Conservation (phyloP, 2,888 invertebrate species). For the Agrochola lota region DNA sequence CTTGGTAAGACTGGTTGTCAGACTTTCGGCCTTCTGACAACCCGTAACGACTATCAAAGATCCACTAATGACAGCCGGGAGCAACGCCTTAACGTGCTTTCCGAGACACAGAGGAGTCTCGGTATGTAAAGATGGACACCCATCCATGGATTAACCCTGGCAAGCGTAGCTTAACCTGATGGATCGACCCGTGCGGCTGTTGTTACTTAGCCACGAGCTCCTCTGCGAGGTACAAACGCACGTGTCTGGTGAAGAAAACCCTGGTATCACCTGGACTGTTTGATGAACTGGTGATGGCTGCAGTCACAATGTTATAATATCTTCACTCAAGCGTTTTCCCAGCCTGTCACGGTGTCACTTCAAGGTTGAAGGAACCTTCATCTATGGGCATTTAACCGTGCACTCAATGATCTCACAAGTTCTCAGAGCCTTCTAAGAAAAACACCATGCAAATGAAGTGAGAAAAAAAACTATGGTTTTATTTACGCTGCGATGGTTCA, state of each 20-base stretch:
- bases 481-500: neutral
- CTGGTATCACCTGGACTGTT: neutral
- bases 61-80: too few relatives aligned
- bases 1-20: too few relatives aligned
- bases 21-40: too few relatives aligned
- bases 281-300: neutral
- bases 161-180: too few relatives aligned
- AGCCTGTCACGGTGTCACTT: neutral
- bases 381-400: conserved; percentile 10
- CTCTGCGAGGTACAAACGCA: too few relatives aligned
- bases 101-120: too few relatives aligned
- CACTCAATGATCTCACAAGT: conserved; percentile 13
- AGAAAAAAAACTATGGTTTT: neutral
- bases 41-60: too few relatives aligned
- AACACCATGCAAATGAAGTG: conserved; percentile 25
- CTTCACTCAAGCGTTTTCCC: neutral
- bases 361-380: conserved; percentile 18
- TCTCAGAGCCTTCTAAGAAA: conserved; percentile 41
- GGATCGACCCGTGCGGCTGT: too few relatives aligned
- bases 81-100: too few relatives aligned
- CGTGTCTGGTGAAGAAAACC: neutral
- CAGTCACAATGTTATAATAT: neutral
- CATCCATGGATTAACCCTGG: too few relatives aligned
- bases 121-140: too few relatives aligned
- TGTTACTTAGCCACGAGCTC: too few relatives aligned